These are phyloP conservation scores for Cyprinella venusta DNA, from an alignment of 2,797 vertebrate genomes.

Conservation along the genomic window DNA sequence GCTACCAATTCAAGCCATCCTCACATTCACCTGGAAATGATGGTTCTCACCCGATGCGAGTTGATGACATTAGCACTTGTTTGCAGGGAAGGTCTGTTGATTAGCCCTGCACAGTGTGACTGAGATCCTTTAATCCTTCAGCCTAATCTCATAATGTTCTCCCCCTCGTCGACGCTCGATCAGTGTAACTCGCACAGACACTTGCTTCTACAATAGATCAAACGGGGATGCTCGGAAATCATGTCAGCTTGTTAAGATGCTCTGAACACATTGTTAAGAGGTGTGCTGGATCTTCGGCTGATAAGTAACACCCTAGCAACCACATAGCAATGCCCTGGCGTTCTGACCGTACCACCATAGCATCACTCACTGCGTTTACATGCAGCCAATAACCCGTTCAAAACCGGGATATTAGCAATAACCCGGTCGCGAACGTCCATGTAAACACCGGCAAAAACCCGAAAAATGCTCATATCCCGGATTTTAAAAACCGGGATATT, in stretches of 20 bases:
- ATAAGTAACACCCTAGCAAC: not conserved
- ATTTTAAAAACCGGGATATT: too few species aligned
- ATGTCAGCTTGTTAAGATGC: conserved; percentile 4
- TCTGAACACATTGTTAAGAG: conserved; percentile 31
- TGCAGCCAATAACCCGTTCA: too few species aligned
- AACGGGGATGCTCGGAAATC: conserved; percentile 14
- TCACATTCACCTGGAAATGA: conserved; percentile 21
- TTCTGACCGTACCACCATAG: too few species aligned
- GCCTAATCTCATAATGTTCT: conserved; percentile 45
- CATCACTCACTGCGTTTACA: too few species aligned
- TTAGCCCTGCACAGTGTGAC: conserved; percentile 23
- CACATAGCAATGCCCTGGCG: not conserved
- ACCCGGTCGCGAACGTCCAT: too few species aligned
- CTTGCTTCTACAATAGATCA: conserved; percentile 39
- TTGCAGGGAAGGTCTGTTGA: conserved; percentile 29
- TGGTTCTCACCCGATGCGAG: conserved; percentile 32
- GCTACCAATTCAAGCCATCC: not conserved
- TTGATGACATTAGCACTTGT: conserved; percentile 51
- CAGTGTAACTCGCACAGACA: conserved; percentile 3
- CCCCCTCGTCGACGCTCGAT: not conserved
- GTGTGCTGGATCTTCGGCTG: not conserved
- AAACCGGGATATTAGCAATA: too few species aligned
- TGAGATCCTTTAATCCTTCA: conserved; percentile 51
- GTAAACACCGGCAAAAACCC: too few species aligned
- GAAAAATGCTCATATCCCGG: too few species aligned